Evolutionary conservation across 2,888 invertebrate genomes (phyloP).

Genomic region (Serrognathus titanus): DNA sequence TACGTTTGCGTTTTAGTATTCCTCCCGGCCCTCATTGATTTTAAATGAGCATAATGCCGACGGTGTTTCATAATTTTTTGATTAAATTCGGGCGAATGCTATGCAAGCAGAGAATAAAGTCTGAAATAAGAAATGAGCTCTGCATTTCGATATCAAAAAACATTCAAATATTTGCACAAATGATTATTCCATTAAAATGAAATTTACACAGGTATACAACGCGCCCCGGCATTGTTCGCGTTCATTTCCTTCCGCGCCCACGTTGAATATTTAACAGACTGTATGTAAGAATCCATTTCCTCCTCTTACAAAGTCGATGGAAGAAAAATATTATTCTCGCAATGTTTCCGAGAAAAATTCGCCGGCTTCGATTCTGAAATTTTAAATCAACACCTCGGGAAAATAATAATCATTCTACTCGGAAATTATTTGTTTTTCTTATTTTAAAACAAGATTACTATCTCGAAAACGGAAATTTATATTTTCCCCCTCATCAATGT

Average conservation of each 20-base stretch:
- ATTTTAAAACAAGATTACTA: too few relatives aligned
- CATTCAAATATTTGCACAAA: constrained; percentile 53
- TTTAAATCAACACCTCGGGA: constrained; percentile 17
- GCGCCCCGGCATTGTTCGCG: constrained; percentile 39
- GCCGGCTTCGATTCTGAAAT: constrained; percentile 17
- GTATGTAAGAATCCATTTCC: constrained; percentile 37
- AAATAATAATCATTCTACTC: constrained; percentile 15
- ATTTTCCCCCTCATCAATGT: too few relatives aligned
- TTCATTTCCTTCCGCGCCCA: constrained; percentile 31
- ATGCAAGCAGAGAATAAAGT: constrained; percentile 31
- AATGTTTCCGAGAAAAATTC: constrained; percentile 19
- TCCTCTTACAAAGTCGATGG: constrained; percentile 40
- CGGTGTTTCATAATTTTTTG: constrained; percentile 47
- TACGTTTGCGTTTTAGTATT: not conserved
- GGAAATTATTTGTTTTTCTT: constrained; percentile 2
- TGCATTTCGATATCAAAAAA: constrained; percentile 51
- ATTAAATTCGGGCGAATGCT: constrained; percentile 49
- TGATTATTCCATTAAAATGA: constrained; percentile 54
- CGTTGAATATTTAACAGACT: constrained; percentile 35
- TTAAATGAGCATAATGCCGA: constrained; percentile 23
- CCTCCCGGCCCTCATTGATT: not conserved
- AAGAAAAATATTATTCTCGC: constrained; percentile 46
- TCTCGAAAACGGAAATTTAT: too few relatives aligned
- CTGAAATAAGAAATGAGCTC: constrained; percentile 44
- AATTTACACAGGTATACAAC: constrained; percentile 49